Evolutionary conservation across 2,888 invertebrate genomes (phyloP).

Genomic region (Hylaea fasciaria): DNA sequence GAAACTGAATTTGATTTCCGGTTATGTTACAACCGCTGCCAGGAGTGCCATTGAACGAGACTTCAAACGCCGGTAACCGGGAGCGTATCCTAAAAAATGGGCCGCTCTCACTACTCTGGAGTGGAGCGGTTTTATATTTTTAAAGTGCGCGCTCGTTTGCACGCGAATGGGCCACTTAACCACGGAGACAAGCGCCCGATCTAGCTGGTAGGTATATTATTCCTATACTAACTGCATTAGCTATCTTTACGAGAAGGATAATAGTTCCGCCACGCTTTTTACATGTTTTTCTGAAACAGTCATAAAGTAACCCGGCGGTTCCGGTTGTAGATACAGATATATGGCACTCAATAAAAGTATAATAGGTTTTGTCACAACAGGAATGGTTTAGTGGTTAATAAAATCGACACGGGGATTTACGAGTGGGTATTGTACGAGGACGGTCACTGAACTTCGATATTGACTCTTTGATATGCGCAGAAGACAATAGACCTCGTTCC

Average conservation of each 20-base stretch:
- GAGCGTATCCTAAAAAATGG: slow-evolving; percentile 37
- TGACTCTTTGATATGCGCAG: slow-evolving; percentile 54
- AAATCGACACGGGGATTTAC: slow-evolving; percentile 64
- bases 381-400: slow-evolving; percentile 56
- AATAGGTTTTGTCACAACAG: slow-evolving; percentile 55
- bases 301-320: slow-evolving; percentile 52
- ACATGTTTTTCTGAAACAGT: slow-evolving; percentile 67
- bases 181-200: slow-evolving; percentile 75
- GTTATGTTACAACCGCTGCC: slow-evolving; percentile 28
- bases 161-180: slow-evolving; percentile 85
- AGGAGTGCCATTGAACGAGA: slow-evolving; percentile 33
- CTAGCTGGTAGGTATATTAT: slow-evolving; percentile 55
- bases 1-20: slow-evolving; percentile 21
- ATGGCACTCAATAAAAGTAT: slow-evolving; percentile 54
- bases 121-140: slow-evolving; percentile 83
- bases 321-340: slow-evolving; percentile 49
- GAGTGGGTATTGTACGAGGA: slow-evolving; percentile 56
- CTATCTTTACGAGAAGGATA: slow-evolving; percentile 75
- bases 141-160: slow-evolving; percentile 84
- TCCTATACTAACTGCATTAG: slow-evolving; percentile 74
- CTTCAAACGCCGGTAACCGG: slow-evolving; percentile 33
- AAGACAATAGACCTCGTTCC: background rate
- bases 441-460: slow-evolving; percentile 60
- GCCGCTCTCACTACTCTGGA: slow-evolving; percentile 61
- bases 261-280: slow-evolving; percentile 81